phyloP scores from a whole-genome alignment of 2,888 invertebrate genomes.

The Eilema caniola region DNA sequence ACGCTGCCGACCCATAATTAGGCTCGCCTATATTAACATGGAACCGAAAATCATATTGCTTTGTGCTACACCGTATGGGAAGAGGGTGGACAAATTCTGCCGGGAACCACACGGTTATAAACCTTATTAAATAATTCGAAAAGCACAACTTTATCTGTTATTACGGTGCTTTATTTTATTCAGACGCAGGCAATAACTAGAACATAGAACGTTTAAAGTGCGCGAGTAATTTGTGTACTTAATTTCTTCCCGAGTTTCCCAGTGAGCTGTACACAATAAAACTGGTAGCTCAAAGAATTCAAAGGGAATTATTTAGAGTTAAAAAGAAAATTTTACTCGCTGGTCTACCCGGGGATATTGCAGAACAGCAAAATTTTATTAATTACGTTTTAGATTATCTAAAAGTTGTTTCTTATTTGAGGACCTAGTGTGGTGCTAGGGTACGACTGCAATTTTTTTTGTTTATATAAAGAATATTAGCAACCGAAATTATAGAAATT shows the following conservation, averaged over 20 bases:
- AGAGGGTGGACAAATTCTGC: too few relatives aligned
- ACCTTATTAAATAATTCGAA: background rate
- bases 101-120: too few relatives aligned
- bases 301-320: constrained; percentile 57
- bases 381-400: background rate
- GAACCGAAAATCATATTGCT: too few relatives aligned
- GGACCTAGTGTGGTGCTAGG: too few relatives aligned
- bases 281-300: constrained; percentile 45
- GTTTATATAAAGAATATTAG: too few relatives aligned
- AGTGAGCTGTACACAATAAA: constrained; percentile 48
- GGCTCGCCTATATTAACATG: too few relatives aligned
- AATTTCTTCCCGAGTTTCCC: constrained; percentile 44
- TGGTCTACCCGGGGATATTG: background rate
- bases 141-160: constrained; percentile 15
- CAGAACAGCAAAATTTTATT: background rate
- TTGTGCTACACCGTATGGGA: too few relatives aligned
- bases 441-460: too few relatives aligned
- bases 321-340: constrained; percentile 9
- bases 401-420: too few relatives aligned
- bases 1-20: too few relatives aligned
- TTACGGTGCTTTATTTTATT: constrained; percentile 14
- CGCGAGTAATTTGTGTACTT: constrained; percentile 5
- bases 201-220: constrained; percentile 17
- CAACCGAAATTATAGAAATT: too few relatives aligned
- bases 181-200: constrained; percentile 12